phyloP scores from a whole-genome alignment of 2,888 invertebrate species.

The Philhelius pedissequus region DNA sequence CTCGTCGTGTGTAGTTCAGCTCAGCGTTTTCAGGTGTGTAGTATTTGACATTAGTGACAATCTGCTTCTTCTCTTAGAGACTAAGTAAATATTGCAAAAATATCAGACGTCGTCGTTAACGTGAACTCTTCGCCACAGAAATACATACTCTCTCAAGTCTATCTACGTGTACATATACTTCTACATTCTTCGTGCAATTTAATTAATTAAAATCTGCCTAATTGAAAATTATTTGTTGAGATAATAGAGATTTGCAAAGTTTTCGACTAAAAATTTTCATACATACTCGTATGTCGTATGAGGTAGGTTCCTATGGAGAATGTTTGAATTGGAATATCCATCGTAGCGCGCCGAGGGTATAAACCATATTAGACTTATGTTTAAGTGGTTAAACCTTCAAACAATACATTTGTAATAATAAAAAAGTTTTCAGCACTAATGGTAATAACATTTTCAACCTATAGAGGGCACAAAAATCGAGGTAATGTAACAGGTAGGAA shows the following conservation, averaged over 20 bases:
- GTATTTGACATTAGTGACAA: conserved; percentile 56
- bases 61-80: conserved; percentile 30
- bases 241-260: conserved; percentile 71
- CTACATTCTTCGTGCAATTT: conserved; percentile 72
- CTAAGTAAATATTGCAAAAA: conserved; percentile 61
- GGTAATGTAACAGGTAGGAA: no score
- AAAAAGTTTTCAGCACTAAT: no score
- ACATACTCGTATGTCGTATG: no score
- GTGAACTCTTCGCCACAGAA: conserved; percentile 18
- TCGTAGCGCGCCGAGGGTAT: background rate
- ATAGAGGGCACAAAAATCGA: no score
- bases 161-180: no score
- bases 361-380: background rate
- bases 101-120: conserved; percentile 25
- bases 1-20: background rate
- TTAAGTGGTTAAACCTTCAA: no score
- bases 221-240: conserved; percentile 79
- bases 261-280: conserved; percentile 10
- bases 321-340: background rate
- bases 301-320: no score
- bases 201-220: conserved; percentile 79
- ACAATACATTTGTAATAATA: no score
- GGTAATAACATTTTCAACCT: no score
- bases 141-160: background rate
- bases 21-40: conserved; percentile 31